These are phyloP conservation scores for Chiroxiphia lanceolata DNA, from an alignment of 2,797 vertebrate species.

Conservation along the genomic window DNA sequence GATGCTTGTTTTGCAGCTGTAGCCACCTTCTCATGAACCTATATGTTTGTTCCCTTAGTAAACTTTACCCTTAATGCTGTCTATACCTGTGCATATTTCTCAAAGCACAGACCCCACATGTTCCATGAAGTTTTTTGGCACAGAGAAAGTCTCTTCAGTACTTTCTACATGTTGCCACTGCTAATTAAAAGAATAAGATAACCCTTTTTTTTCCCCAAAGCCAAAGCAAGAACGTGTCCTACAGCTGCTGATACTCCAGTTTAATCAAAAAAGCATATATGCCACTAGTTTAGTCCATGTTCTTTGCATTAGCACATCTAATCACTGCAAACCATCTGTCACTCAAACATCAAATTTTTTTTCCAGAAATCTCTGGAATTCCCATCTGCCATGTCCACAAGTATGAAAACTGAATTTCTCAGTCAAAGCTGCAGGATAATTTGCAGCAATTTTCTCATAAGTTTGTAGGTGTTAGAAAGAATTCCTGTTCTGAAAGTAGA, in stretches of 20 bases:
- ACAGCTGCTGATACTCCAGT: background rate
- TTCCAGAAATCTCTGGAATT: background rate
- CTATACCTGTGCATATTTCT: background rate
- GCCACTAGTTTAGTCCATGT: background rate
- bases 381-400: background rate
- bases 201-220: background rate
- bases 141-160: background rate
- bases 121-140: background rate
- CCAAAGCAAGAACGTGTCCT: background rate
- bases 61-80: background rate
- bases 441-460: background rate
- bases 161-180: background rate
- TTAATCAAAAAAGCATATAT: background rate
- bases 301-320: background rate
- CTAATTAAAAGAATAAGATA: background rate
- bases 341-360: background rate
- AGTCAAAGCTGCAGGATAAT: background rate
- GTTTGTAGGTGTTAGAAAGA: background rate
- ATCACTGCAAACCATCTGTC: background rate
- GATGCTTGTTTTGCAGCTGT: background rate
- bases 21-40: background rate
- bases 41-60: background rate
- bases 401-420: background rate
- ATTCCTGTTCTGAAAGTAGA: background rate
- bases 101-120: background rate